These are phyloP conservation scores for Ostrea denselamellosa DNA, from an alignment of 1,140 invertebrate genomes.

Conservation along the genomic window DNA sequence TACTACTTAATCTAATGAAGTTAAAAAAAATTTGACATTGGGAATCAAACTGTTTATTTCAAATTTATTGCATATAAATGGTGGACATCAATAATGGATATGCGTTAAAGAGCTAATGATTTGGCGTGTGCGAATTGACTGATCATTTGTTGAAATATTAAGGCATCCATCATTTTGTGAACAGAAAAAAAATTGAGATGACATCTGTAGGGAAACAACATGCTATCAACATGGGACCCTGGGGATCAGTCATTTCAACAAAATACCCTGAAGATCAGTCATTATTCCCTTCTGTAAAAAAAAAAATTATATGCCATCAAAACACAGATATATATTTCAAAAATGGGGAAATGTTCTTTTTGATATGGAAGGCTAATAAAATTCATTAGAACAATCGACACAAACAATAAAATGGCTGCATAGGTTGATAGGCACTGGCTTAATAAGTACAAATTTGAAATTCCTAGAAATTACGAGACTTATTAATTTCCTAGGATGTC, in stretches of 20 bases:
- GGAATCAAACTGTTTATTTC: not conserved
- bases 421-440: too few species aligned
- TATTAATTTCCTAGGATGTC: not conserved
- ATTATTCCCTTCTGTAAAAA: not conserved
- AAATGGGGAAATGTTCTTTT: too few species aligned
- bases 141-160: not conserved
- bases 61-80: slow-evolving; percentile 31
- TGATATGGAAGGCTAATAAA: too few species aligned
- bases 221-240: not conserved
- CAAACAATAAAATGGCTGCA: too few species aligned
- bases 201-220: not conserved
- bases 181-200: not conserved
- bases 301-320: not conserved
- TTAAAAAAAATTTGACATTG: slow-evolving; percentile 15
- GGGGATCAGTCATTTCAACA: not conserved
- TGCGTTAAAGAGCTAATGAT: not conserved
- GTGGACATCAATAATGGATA: not conserved
- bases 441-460: too few species aligned
- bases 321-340: too few species aligned
- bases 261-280: not conserved
- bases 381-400: too few species aligned
- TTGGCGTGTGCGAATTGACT: not conserved
- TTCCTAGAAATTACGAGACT: too few species aligned
- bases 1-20: slow-evolving; percentile 24
- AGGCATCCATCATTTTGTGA: not conserved